phyloP scores from a whole-genome alignment of 2,113 vertebrate species.

The Eolophus roseicapilla region DNA sequence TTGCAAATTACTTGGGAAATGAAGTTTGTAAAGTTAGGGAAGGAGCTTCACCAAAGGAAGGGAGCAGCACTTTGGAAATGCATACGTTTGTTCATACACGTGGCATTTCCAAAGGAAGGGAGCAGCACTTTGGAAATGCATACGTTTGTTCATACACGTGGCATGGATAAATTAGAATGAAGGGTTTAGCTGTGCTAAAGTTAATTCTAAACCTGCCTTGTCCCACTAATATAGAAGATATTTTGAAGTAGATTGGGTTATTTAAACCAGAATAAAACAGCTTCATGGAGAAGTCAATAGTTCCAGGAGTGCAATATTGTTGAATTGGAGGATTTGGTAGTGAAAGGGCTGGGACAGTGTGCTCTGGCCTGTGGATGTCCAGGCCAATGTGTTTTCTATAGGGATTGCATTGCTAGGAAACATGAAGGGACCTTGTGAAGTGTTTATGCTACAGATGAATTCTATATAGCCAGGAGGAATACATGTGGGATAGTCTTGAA shows the following conservation, averaged over 20 bases:
- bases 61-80: slow-evolving; percentile 57
- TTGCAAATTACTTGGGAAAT: neutral
- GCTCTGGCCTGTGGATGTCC: neutral
- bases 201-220: neutral
- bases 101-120: slow-evolving; percentile 70
- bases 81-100: slow-evolving; percentile 33
- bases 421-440: neutral
- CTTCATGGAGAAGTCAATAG: neutral
- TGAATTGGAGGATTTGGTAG: neutral
- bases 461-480: neutral
- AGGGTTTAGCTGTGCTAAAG: slow-evolving; percentile 29
- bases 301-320: neutral
- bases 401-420: neutral
- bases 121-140: slow-evolving; percentile 50
- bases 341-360: neutral
- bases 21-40: slow-evolving; percentile 37
- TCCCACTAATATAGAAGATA: neutral
- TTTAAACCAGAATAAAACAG: neutral
- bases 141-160: slow-evolving; percentile 21
- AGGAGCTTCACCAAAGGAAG: slow-evolving; percentile 69
- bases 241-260: neutral
- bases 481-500: neutral
- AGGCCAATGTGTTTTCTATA: neutral
- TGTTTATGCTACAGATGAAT: neutral
- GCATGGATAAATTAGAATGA: slow-evolving; percentile 29